phyloP scores from a whole-genome alignment of 2,888 invertebrate species.

The Nezara viridula region DNA sequence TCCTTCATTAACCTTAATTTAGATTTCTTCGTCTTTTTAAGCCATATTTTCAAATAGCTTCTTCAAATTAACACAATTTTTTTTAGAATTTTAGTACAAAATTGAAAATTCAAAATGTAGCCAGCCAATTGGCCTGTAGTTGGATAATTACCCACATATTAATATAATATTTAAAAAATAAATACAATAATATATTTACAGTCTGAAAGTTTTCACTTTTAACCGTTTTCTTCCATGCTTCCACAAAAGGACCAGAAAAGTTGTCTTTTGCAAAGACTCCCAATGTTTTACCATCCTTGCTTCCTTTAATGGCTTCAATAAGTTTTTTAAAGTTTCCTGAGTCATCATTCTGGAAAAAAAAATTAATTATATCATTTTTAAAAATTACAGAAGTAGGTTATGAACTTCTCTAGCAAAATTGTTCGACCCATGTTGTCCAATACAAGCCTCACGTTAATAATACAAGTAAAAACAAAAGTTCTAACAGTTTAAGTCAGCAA shows the following conservation, averaged over 20 bases:
- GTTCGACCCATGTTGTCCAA: background rate
- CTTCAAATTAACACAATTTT: too few relatives aligned
- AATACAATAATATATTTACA: slow-evolving; percentile 70
- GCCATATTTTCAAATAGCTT: too few relatives aligned
- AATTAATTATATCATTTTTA: background rate
- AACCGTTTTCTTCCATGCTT: slow-evolving; percentile 86
- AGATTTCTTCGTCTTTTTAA: too few relatives aligned
- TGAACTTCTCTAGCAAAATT: too few relatives aligned
- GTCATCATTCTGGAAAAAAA: slow-evolving; percentile 81
- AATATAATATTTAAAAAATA: too few relatives aligned
- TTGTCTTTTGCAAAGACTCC: slow-evolving; percentile 95
- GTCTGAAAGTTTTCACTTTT: slow-evolving; percentile 85
- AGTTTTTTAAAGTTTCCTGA: slow-evolving; percentile 81
- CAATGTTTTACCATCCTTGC: slow-evolving; percentile 88
- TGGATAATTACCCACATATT: too few relatives aligned
- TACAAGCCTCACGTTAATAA: background rate
- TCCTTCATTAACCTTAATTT: too few relatives aligned
- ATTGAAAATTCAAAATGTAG: too few relatives aligned
- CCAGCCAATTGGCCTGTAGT: too few relatives aligned
- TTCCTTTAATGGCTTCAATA: slow-evolving; percentile 86
- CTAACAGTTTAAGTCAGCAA: background rate
- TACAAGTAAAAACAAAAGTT: background rate
- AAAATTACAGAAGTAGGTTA: too few relatives aligned
- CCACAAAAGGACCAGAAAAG: slow-evolving; percentile 93
- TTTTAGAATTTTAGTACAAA: too few relatives aligned